Percentiles rank a stretch among this genome's conserved stretches.
Conservation (phyloP, 2,888 invertebrate species). For the Malthinus flaveolus region DNA sequence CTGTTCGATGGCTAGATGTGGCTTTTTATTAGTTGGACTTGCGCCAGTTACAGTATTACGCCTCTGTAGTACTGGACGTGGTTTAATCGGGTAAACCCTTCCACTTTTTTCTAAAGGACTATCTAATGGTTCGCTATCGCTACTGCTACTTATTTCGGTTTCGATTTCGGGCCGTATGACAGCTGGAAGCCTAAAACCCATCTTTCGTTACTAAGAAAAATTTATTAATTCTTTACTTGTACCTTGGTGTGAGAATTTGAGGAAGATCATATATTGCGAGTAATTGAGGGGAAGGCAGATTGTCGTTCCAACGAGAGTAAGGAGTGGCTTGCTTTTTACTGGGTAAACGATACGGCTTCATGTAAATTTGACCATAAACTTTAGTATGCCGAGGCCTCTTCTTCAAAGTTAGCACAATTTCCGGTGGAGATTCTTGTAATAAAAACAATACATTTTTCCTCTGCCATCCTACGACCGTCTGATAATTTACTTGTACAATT, state of each 20-base stretch:
- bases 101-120: constrained; percentile 55
- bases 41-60: constrained; percentile 88
- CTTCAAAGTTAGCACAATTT: constrained; percentile 79
- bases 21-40: constrained; percentile 66
- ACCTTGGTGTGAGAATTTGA: constrained; percentile 62
- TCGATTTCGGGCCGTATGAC: constrained; percentile 41
- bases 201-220: neutral
- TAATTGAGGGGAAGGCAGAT: constrained; percentile 68
- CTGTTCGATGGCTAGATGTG: constrained; percentile 70
- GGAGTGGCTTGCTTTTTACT: constrained; percentile 69
- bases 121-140: constrained; percentile 61
- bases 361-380: constrained; percentile 74
- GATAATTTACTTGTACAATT: constrained; percentile 84
- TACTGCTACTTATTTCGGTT: constrained; percentile 58
- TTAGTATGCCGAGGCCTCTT: constrained; percentile 81
- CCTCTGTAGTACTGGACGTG: constrained; percentile 74
- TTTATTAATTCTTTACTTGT: constrained; percentile 10
- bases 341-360: constrained; percentile 72
- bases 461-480: constrained; percentile 81
- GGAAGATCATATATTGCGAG: constrained; percentile 63
- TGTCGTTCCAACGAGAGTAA: constrained; percentile 69
- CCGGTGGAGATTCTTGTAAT: constrained; percentile 77
- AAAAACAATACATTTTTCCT: constrained; percentile 74
- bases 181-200: constrained; percentile 36
- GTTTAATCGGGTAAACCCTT: constrained; percentile 75